Conservation (phyloP, 1,140 invertebrate species). For the Panulirus ornatus region DNA sequence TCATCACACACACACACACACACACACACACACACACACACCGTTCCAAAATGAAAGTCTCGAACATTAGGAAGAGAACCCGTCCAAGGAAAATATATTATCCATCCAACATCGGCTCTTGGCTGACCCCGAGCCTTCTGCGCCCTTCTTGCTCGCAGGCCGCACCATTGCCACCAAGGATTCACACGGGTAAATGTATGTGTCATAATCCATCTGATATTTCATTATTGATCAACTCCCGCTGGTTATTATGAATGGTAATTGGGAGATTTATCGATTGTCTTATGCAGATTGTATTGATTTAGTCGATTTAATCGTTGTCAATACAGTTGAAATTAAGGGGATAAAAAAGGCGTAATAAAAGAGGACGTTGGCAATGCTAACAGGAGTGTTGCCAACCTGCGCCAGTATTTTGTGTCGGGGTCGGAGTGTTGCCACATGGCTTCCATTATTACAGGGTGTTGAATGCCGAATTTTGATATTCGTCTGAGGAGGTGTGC, state of each 20-base stretch:
- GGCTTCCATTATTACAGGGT: conserved; percentile 34
- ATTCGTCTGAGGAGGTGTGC: conserved; percentile 40
- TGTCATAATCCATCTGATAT: conserved; percentile 4
- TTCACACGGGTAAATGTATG: conserved; percentile 32
- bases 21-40: background rate
- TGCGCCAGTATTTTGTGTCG: conserved; percentile 34
- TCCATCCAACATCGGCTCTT: conserved; percentile 38
- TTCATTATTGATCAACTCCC: background rate
- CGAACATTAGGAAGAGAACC: background rate
- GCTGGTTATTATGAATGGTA: background rate
- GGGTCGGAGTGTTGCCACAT: conserved; percentile 44
- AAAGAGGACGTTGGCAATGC: conserved; percentile 42
- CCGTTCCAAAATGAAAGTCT: conserved; percentile 16
- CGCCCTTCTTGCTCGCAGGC: conserved; percentile 35
- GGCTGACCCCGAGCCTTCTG: conserved; percentile 44
- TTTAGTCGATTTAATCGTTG: background rate
- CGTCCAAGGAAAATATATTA: conserved; percentile 41
- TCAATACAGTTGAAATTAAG: conserved; percentile 29
- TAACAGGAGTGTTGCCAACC: conserved; percentile 45
- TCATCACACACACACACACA: background rate
- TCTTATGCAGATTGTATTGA: background rate
- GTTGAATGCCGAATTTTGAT: conserved; percentile 49
- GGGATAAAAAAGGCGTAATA: conserved; percentile 19
- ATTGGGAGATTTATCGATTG: background rate
- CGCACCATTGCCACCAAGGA: conserved; percentile 26